These are phyloP conservation scores for Lithodes maja DNA, from an alignment of 2,888 invertebrate genomes.

Conservation along the genomic window DNA sequence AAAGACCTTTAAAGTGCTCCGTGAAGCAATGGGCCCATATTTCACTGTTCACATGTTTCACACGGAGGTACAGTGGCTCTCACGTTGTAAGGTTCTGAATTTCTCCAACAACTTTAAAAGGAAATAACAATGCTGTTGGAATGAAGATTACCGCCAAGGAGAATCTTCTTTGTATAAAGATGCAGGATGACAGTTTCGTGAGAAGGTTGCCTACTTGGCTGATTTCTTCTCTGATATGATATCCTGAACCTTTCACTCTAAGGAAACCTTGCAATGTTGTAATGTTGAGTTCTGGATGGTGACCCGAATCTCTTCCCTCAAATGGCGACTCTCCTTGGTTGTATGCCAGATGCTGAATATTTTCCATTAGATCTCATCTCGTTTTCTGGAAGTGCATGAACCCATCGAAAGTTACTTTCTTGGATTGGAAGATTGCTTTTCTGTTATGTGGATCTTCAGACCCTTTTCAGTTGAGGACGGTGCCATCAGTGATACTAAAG, in stretches of 20 bases:
- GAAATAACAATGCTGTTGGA: constrained; percentile 30
- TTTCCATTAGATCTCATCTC: constrained; percentile 38
- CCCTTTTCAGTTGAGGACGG: constrained; percentile 33
- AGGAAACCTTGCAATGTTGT: constrained; percentile 33
- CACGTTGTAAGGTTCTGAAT: constrained; percentile 27
- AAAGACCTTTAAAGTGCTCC: constrained; percentile 13
- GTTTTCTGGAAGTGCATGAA: constrained; percentile 34
- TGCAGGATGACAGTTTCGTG: background rate
- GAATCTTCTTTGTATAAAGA: background rate
- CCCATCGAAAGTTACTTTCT: constrained; percentile 40
- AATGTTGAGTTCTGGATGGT: constrained; percentile 27
- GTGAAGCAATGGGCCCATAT: constrained; percentile 13
- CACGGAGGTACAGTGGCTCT: background rate
- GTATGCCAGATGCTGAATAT: constrained; percentile 38
- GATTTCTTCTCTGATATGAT: constrained; percentile 24
- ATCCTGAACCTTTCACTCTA: constrained; percentile 26
- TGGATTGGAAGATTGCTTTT: constrained; percentile 23
- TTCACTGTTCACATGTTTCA: constrained; percentile 17
- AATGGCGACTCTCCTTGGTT: constrained; percentile 48
- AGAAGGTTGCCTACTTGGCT: constrained; percentile 19
- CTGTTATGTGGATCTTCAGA: constrained; percentile 38
- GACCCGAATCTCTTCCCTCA: constrained; percentile 33
- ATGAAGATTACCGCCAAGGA: background rate
- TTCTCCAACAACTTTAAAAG: constrained; percentile 20
- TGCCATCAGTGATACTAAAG: constrained; percentile 42